phyloP scores from a whole-genome alignment of 2,113 vertebrate genomes.

The Phylloscopus trochilus region DNA sequence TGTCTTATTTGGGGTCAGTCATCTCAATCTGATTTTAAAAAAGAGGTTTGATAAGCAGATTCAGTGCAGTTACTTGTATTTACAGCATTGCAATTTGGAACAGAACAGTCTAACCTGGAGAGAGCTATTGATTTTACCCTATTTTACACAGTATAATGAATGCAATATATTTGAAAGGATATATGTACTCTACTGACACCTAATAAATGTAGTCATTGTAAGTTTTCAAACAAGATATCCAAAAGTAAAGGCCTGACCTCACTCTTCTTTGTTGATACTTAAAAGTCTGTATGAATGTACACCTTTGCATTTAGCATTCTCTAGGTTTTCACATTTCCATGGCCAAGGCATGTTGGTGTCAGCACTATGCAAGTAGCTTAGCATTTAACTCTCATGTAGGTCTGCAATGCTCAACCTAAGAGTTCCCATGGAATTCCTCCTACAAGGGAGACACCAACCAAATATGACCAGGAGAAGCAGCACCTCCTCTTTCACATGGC shows the following conservation, averaged over 20 bases:
- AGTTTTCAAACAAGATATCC: neutral
- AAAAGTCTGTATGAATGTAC: rapidly evolving
- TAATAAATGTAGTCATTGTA: neutral
- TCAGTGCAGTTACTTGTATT: neutral
- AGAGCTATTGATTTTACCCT: neutral
- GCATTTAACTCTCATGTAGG: neutral
- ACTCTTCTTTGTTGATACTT: neutral
- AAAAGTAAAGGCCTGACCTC: neutral
- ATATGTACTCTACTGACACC: neutral
- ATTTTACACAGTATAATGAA: neutral
- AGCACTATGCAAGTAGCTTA: neutral
- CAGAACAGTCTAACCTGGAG: neutral
- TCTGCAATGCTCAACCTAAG: neutral
- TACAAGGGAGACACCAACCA: neutral
- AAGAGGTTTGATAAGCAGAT: neutral
- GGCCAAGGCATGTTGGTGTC: neutral
- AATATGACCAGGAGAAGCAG: neutral
- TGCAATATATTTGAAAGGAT: neutral
- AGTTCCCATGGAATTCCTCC: neutral
- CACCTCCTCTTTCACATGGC: neutral
- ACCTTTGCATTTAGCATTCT: neutral
- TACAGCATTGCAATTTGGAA: neutral
- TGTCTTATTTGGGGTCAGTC: neutral
- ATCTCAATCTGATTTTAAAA: neutral
- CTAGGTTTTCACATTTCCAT: neutral